Evolutionary conservation across 2,113 vertebrate species (phyloP), one percentile per base, ranked within the genome.

Genomic region (Paradisaea rubra): DNA sequence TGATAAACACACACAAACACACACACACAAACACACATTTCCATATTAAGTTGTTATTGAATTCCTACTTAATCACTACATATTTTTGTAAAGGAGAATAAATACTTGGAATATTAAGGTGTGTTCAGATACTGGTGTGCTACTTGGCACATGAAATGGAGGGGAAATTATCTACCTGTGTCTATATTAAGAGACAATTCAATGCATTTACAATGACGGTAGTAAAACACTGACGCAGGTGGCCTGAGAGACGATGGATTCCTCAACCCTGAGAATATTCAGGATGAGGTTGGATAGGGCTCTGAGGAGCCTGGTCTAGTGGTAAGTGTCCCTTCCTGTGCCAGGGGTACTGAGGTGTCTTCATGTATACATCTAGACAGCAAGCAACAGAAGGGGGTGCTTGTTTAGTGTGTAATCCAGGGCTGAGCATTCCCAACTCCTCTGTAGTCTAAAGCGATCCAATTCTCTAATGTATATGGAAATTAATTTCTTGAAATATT

Each of bases 341-440:
- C 9, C 20, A n/a, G 20, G 9, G 13, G 19, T 56, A 24, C 18
- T 52, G 35, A 69, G 11, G 5, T 7, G 23, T 10, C 6, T n/a
- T 81, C 31, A 33, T 13, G 7, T 28, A 14, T 13, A n/a, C 6
- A 12, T 22, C 37, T 65, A 35, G 30, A 56, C 4, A 42, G 23
- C 6, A 39, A 13, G 17, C 31, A 73, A 41, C 3, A 45, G n/a
- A 33, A 64, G 2, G 0, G 10, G 2, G 2, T 45, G 10, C 13
- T 70, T 22, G 42, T 53, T 81, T 33, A 30, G 10, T 10, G 11
- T 41, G 13, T 24, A 70, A 14, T 5, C 5, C 11, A 63, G 21
- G 20, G 10, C 57, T 25, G 17, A 64, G 4, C 16, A 33, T 82
- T 64, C 17, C 9, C 5, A 76, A 59, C 10, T 56, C 3, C 52